Percentiles rank a stretch among this genome's conserved stretches.
These are phyloP conservation scores for Sussaba pulchella DNA, from an alignment of 2,888 invertebrate genomes.

Conservation along the genomic window DNA sequence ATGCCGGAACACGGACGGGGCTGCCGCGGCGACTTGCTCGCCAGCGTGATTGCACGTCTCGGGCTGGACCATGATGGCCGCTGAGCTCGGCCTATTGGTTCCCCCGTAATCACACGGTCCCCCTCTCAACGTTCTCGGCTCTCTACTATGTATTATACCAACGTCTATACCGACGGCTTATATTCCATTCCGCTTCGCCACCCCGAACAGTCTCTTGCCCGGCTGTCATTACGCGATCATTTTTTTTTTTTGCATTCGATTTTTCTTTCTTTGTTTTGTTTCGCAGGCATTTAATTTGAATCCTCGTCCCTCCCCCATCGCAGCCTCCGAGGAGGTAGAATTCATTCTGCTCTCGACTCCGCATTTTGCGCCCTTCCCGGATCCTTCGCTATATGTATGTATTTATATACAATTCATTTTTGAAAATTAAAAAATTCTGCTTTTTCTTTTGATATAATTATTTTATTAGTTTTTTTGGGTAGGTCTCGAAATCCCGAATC, in stretches of 20 bases:
- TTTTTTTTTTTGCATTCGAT: no score
- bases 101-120: constrained; percentile 82
- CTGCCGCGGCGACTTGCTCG: constrained; percentile 54
- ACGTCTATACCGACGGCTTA: constrained; percentile 51
- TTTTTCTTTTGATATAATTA: no score
- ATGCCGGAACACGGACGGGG: constrained; percentile 56
- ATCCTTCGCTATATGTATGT: background rate
- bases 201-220: constrained; percentile 64
- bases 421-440: no score
- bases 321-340: constrained; percentile 7
- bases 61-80: constrained; percentile 84
- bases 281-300: constrained; percentile 81
- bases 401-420: no score
- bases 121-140: constrained; percentile 70
- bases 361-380: background rate
- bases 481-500: no score
- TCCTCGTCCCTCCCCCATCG: constrained; percentile 74
- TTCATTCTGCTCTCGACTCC: constrained; percentile 28
- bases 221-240: constrained; percentile 82
- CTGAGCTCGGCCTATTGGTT: constrained; percentile 83
- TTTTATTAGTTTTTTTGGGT: no score
- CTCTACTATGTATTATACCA: constrained; percentile 53
- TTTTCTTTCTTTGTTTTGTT: no score
- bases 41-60: constrained; percentile 83
- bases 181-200: constrained; percentile 47